phyloP scores from a whole-genome alignment of 2,797 vertebrate species.

The Sebastes melanostomus region DNA sequence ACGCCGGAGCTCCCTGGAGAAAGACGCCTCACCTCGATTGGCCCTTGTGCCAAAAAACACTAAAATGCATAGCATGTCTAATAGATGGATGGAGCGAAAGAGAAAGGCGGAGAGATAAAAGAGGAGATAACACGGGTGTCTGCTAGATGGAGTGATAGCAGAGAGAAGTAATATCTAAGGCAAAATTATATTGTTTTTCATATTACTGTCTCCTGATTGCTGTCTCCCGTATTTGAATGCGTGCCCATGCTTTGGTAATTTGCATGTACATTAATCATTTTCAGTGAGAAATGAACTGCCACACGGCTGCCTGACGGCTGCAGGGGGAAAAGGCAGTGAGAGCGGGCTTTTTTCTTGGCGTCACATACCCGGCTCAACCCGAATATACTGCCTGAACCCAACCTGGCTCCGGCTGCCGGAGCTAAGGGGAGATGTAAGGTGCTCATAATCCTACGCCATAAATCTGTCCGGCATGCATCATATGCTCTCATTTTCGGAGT shows the following conservation, averaged over 20 bases:
- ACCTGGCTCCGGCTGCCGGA: constrained; percentile 64
- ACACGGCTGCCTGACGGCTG: constrained; percentile 70
- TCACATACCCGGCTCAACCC: constrained; percentile 65
- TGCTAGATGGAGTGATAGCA: constrained; percentile 64
- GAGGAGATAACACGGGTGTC: constrained; percentile 51
- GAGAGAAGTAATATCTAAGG: constrained; percentile 65
- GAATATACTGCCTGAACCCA: constrained; percentile 73
- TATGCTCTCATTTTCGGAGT: constrained; percentile 71
- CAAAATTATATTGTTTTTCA: constrained; percentile 74
- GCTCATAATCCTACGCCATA: constrained; percentile 74
- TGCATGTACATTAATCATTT: constrained; percentile 82
- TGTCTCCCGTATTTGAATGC: constrained; percentile 77
- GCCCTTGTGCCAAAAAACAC: constrained; percentile 48
- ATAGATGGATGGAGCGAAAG: constrained; percentile 25
- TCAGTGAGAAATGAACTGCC: constrained; percentile 75
- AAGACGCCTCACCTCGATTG: constrained; percentile 68
- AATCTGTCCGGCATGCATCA: constrained; percentile 78
- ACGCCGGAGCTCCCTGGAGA: constrained; percentile 50
- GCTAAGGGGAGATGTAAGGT: constrained; percentile 73
- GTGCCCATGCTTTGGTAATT: constrained; percentile 75
- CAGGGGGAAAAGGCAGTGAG: constrained; percentile 43
- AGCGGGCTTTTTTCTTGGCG: constrained; percentile 64
- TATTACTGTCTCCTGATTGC: constrained; percentile 73
- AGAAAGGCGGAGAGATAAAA: constrained; percentile 48
- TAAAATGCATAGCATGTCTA: constrained; percentile 63